Base-by-base conservation (phyloP, 2,113 vertebrate genomes). In the Capra hircus region DNA sequence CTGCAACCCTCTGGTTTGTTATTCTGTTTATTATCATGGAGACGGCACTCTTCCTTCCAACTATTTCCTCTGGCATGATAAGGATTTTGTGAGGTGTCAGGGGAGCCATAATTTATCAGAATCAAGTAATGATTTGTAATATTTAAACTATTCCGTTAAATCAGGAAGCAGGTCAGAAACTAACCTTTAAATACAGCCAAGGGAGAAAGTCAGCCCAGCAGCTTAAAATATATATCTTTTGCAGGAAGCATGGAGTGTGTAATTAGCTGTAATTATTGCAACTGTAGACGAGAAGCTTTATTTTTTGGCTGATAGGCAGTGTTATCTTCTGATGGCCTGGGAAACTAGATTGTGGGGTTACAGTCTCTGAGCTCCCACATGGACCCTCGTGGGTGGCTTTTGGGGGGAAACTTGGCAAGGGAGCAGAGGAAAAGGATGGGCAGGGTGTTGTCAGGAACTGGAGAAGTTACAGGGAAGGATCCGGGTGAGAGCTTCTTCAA, bases 131-230 rank as follows among this genome's bases (percentile, higher is more conserved):
- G 97, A 98, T 98, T 98, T 98, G 97, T 97, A 98, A 97, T 98
- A 98, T 97, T 98, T 98, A 98, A 98, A 97, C 96, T 97, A 96
- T 97, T 98, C 97, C 98, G 98, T 98, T 98, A 98, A 98, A 91
- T 93, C 93, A 95, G 97, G 98, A 98, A 98, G 90, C 96, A 94
- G 98, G 98, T 98, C 98, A 98, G 97, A 97, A 98, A 97, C 95
- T 97, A 98, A 98, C 98, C 98, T 97, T 98, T 98, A 98, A 98
- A 98, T 98, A 97, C 87, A 98, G 97, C 98, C 98, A 84, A 97
- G 98, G 98, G 98, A 98, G 92, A 98, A 97, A 98, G 94, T 97
- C 91, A 94, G 95, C 97, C 91, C 93, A 95, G 97, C 97, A 97
- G 98, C 97, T 98, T 98, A 97, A 98, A 98, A 98, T 97, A 98